A percentile compares a stretch with the other conserved stretches of the same genome.
Evolutionary conservation across 2,888 invertebrate genomes (phyloP).

Genomic region (Hyles lineata): DNA sequence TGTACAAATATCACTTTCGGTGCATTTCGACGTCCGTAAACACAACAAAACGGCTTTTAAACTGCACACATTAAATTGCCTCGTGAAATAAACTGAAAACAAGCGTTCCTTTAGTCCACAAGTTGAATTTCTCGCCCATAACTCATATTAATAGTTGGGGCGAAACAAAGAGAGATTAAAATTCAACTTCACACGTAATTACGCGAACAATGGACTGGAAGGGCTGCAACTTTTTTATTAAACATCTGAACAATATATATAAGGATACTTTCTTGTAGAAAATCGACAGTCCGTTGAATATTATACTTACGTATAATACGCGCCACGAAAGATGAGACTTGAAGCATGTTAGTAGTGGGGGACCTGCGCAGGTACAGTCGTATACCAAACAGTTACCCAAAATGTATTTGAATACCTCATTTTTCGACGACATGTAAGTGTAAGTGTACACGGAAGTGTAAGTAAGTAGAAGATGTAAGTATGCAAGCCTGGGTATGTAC

Average conservation of each 20-base stretch:
- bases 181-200: conserved; percentile 71
- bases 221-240: background rate
- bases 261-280: background rate
- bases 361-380: too few relatives aligned
- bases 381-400: too few relatives aligned
- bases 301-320: too few relatives aligned
- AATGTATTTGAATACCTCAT: too few relatives aligned
- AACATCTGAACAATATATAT: background rate
- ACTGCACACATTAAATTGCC: conserved; percentile 69
- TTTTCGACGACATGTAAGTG: too few relatives aligned
- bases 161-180: conserved; percentile 52
- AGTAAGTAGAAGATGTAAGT: too few relatives aligned
- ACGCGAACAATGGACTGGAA: conserved; percentile 37
- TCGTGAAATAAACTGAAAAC: conserved; percentile 69
- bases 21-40: conserved; percentile 68
- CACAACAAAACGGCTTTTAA: conserved; percentile 68
- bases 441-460: too few relatives aligned
- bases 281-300: too few relatives aligned
- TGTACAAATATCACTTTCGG: background rate
- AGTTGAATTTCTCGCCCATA: conserved; percentile 43
- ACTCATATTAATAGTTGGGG: conserved; percentile 56
- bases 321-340: too few relatives aligned
- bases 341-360: too few relatives aligned
- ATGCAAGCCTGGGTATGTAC: too few relatives aligned
- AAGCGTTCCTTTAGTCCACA: conserved; percentile 54